A percentile compares a stretch with the other conserved stretches of the same genome.
These are phyloP conservation scores for Origma solitaria DNA, from an alignment of 2,113 vertebrate genomes.

Conservation along the genomic window DNA sequence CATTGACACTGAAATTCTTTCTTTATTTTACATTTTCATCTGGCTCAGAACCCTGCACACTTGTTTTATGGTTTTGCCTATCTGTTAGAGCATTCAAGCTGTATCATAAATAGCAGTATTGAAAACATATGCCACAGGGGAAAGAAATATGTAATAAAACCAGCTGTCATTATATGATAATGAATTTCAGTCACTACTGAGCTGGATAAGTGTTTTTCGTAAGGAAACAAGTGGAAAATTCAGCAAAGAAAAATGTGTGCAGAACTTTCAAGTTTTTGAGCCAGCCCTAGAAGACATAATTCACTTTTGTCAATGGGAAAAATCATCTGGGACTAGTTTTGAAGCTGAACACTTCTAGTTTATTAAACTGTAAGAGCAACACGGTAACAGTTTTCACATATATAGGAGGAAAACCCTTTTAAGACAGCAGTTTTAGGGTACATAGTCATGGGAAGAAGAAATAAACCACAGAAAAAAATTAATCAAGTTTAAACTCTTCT, in stretches of 20 bases:
- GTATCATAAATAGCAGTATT: constrained; percentile 47
- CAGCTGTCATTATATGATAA: constrained; percentile 47
- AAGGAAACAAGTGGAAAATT: background rate
- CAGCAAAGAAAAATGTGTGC: background rate
- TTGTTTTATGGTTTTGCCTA: constrained; percentile 27
- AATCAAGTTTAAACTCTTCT: background rate
- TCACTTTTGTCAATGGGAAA: background rate
- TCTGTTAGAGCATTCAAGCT: constrained; percentile 2
- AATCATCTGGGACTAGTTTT: background rate
- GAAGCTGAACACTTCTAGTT: background rate
- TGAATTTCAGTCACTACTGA: constrained; percentile 25
- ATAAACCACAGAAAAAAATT: background rate
- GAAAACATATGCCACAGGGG: constrained; percentile 40
- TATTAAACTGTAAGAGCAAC: background rate
- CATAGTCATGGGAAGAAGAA: background rate
- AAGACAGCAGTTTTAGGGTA: background rate
- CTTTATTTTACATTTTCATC: constrained; percentile 13
- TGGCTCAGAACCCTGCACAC: constrained; percentile 9
- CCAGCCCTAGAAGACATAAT: background rate
- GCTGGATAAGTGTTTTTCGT: background rate
- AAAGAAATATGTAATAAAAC: constrained; percentile 33
- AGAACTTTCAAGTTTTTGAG: background rate
- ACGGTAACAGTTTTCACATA: background rate
- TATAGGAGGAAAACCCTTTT: background rate
- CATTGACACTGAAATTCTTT: constrained; percentile 16